phyloP scores from a whole-genome alignment of 2,113 vertebrate species.

The Eleginops maclovinus region DNA sequence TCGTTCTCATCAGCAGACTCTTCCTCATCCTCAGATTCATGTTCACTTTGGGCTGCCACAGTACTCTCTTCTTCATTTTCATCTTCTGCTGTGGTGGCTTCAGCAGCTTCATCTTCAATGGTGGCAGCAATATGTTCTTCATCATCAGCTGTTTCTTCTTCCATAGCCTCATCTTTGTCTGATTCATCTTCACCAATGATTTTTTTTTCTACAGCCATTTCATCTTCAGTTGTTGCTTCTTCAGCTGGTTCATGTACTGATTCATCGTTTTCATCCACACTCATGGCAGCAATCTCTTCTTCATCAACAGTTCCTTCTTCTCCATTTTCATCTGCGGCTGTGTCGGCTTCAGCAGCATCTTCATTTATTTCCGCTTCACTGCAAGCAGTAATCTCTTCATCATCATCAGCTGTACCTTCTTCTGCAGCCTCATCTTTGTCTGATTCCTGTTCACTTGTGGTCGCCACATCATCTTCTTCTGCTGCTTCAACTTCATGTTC shows the following conservation, averaged over 20 bases:
- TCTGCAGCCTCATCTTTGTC: neutral
- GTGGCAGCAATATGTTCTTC: constrained; percentile 11
- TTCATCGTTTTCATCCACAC: too few species aligned
- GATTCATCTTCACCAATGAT: neutral
- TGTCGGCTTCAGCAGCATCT: too few species aligned
- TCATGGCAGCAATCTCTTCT: neutral
- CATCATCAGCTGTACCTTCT: neutral
- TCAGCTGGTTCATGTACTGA: too few species aligned
- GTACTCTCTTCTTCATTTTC: neutral
- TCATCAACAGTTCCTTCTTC: neutral
- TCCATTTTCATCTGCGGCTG: neutral
- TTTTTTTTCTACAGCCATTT: too few species aligned
- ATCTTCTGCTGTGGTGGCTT: neutral
- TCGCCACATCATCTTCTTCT: too few species aligned
- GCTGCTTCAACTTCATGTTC: too few species aligned
- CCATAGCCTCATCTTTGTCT: neutral
- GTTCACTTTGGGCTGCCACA: neutral
- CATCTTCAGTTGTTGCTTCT: neutral
- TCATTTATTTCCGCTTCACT: too few species aligned
- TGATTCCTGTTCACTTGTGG: neutral
- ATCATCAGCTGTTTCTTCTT: neutral
- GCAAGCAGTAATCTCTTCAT: neutral
- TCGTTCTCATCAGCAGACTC: neutral
- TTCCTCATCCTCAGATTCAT: constrained; percentile 14
- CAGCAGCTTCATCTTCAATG: neutral